Evolutionary conservation across 2,797 vertebrate genomes (phyloP).

Genomic region (Acanthurus lineatus): DNA sequence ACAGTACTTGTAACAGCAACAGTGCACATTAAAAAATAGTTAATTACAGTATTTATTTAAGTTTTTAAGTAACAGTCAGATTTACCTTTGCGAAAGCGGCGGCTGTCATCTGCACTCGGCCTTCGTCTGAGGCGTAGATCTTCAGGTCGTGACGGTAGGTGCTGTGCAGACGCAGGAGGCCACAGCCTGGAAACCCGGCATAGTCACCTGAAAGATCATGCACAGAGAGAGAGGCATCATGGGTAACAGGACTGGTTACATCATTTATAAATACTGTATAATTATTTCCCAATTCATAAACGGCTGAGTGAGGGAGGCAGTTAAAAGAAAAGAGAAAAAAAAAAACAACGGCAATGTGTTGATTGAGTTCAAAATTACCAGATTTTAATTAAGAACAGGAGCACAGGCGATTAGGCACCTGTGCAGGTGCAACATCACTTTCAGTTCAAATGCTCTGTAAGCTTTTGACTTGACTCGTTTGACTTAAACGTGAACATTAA

Average conservation of each 20-base stretch:
- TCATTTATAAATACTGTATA: background rate
- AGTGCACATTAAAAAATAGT: too few relatives aligned
- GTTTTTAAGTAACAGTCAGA: too few relatives aligned
- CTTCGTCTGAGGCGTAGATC: constrained; percentile 98
- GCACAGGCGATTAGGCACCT: constrained; percentile 18
- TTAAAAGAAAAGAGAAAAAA: constrained; percentile 27
- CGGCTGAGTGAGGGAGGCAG: background rate
- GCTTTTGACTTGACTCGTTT: constrained; percentile 25
- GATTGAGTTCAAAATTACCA: constrained; percentile 48
- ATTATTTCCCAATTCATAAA: background rate
- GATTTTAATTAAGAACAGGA: constrained; percentile 30
- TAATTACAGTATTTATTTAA: too few relatives aligned
- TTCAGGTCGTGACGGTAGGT: constrained; percentile 98
- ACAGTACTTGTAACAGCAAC: too few relatives aligned
- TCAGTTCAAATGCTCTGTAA: constrained; percentile 59
- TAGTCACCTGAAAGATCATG: constrained; percentile 89
- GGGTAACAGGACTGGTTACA: background rate
- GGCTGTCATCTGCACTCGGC: constrained; percentile 97
- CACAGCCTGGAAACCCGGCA: constrained; percentile 97
- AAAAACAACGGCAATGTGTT: constrained; percentile 7
- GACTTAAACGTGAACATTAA: constrained; percentile 19
- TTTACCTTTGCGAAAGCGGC: constrained; percentile 94
- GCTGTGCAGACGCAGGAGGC: constrained; percentile 95
- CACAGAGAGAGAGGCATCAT: background rate
- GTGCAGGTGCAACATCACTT: constrained; percentile 57